These are phyloP conservation scores for Penaeus monodon DNA, from an alignment of 2,888 invertebrate genomes.

Conservation along the genomic window DNA sequence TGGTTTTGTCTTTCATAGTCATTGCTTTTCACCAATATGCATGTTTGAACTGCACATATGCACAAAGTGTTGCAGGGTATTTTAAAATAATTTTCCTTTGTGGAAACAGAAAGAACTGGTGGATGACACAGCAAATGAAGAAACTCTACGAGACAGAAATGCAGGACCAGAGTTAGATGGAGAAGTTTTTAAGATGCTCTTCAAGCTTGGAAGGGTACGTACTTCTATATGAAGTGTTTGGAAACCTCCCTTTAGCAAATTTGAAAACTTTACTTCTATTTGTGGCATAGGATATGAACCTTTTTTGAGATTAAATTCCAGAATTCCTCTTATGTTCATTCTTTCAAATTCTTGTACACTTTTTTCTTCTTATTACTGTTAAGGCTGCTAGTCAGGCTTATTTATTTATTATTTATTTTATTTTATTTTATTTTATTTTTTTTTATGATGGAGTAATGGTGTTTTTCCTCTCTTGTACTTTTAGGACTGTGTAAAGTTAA, in stretches of 20 bases:
- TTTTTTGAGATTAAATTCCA: no score
- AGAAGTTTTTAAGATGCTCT: constrained; percentile 54
- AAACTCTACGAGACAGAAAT: constrained; percentile 47
- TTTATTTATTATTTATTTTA: no score
- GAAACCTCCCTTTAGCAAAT: not conserved
- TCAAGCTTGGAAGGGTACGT: constrained; percentile 58
- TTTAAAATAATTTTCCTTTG: not conserved
- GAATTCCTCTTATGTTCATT: no score
- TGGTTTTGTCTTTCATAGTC: no score
- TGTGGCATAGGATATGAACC: not conserved
- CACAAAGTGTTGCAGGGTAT: not conserved
- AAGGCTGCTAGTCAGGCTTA: no score
- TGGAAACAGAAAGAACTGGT: constrained; percentile 53
- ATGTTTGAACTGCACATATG: no score
- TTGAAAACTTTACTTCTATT: not conserved
- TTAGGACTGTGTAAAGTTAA: constrained; percentile 53
- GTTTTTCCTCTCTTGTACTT: not conserved
- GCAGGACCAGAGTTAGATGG: constrained; percentile 35
- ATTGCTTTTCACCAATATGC: no score
- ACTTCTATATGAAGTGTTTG: not conserved
- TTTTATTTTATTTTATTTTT: not conserved
- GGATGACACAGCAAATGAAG: constrained; percentile 29
- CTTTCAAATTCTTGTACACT: no score
- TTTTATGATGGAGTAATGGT: not conserved
- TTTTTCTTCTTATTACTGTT: no score